Evolutionary conservation across 30 jellyfish, hydroid and myxozoan species (phyloP), one percentile per base, ranked within the genome.

Genomic region (Cassiopea andromeda): DNA sequence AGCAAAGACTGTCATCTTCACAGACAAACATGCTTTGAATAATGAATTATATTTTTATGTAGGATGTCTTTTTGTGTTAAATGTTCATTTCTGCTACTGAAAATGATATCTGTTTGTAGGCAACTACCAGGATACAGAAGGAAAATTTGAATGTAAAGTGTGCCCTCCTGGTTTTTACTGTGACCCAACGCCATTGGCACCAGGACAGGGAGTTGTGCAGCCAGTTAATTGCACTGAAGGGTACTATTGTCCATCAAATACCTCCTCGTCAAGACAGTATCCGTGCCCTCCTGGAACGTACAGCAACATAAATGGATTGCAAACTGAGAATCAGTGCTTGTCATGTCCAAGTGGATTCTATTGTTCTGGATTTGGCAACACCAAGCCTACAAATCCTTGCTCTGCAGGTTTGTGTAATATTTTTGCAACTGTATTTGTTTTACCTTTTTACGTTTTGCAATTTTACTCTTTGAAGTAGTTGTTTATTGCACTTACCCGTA

Each of bases 251-350:
- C 98, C 97, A 16, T 54, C 92, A 4, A 96, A 96, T 54, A 91
- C 99, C 12, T 92, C 98, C 17, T 79, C 93, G 46, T 79, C 93
- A 17, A 47, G 95, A 49, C 98, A 96, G 92, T 79, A 60, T 73
- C 98, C 99, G 8, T 96, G 99, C 82, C 97, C 97, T 50, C 97
- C 97, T 4, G 99, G 98, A 18, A 82, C 97, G 19, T 96, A 76
- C 88, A 92, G 98, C 85, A 89, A 96, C 68, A 76, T 46, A 8
- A 71, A 84, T 54, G 98, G 99, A 1, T 75, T 91, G 84, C 78
- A 89, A 74, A 71, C 96, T 6, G 91, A 68, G 3, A 89, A 58
- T 54, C 97, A 92, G 50, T 96, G 99, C 77, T n/a, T 60, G 48
- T 83, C 94, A 19, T 96, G 99, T 78, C 89, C 92, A 17, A 89